Evolutionary conservation across 2,888 invertebrate genomes (phyloP), one percentile per base, ranked within the genome.

Genomic region (Aspidiotus rigidus): DNA sequence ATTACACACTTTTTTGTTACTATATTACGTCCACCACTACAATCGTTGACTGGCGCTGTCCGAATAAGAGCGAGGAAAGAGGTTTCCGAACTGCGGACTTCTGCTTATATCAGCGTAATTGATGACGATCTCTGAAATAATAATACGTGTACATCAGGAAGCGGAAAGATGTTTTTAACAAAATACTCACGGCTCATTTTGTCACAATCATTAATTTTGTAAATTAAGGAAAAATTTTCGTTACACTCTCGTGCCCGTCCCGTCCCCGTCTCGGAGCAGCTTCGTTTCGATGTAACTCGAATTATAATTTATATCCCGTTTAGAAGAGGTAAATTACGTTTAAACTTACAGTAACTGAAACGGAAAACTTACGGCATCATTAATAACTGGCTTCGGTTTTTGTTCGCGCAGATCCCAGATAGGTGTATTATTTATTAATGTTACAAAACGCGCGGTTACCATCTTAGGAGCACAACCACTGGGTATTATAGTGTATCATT

Each of bases 371-470:
- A 64, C 64, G 41, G 64, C 56, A 64, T 64, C 64, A 64, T 64
- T 64, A 64, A 64, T 64, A 64, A 64, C 64, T 64, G 57, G 55
- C 64, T 64, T 64, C 41, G 56, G 28, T 59, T 64, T 64, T 64
- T 57, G 55, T 56, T 55, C 40, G 64, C 55, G 64, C 28, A 28
- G 57, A 57, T 56, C 64, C 56, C 57, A 56, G 64, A 64, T 64
- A 64, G 64, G 64, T 64, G 57, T 64, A 57, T 64, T 64, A 64
- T 64, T 64, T 64, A 64, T 64, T 64, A 64, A 64, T 64, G 64
- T 57, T 40, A 57, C 64, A 57, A 64, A 64, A 64, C 56, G 64
- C 28, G 28, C 64, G 64, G 64, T 57, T 57, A 64, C 64, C 64
- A 57, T 64, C 64, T 64, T 64, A 64, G 64, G 56, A 57, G 57